Evolutionary conservation across 2,113 vertebrate species (phyloP).

Genomic region (Myodes glareolus): DNA sequence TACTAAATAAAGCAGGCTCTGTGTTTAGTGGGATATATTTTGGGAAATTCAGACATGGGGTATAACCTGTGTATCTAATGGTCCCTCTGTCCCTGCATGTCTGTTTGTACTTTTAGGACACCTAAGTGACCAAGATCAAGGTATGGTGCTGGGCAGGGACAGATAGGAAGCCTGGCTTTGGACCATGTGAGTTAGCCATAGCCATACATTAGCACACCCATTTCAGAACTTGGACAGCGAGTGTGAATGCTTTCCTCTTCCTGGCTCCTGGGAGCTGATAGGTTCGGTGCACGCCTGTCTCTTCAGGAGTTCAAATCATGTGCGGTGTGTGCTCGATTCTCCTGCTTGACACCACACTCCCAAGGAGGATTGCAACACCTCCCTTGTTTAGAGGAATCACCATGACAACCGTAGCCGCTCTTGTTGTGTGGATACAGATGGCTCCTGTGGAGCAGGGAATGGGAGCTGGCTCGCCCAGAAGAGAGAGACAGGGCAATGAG

Average conservation of each 20-base stretch:
- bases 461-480: neutral
- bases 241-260: neutral
- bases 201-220: neutral
- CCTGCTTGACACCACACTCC: neutral
- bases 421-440: neutral
- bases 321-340: neutral
- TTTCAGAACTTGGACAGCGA: neutral
- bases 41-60: neutral
- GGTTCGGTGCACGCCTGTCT: neutral
- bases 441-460: neutral
- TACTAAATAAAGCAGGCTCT: neutral
- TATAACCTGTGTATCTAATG: neutral
- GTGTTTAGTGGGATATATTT: neutral
- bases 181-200: neutral
- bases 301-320: slow-evolving; percentile 19
- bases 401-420: neutral
- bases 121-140: neutral
- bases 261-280: neutral
- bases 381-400: slow-evolving; percentile 48
- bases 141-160: neutral
- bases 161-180: neutral
- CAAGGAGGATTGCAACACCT: slow-evolving; percentile 60
- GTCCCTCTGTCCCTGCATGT: neutral
- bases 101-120: neutral
- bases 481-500: neutral